Evolutionary conservation across 2,113 vertebrate genomes (phyloP), one percentile per base, ranked within the genome.

Genomic region (Marmota flaviventris): DNA sequence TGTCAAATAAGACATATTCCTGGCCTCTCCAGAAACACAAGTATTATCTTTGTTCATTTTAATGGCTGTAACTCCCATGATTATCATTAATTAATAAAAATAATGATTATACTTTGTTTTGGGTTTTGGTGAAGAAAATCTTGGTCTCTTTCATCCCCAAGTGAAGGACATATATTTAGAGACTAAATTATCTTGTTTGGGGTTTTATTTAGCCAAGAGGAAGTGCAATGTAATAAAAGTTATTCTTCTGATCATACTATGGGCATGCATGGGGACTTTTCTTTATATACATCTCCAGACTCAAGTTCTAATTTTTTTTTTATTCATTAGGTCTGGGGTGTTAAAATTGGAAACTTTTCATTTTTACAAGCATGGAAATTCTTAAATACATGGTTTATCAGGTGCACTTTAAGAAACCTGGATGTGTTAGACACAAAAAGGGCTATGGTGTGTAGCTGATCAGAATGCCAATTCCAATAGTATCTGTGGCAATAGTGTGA

Each of bases 221-320:
- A 73, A 37, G 72, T 34, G 0, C 16, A n/a, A 48, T n/a, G 3
- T 27, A 88, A 87, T 12, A 51, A 4, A 37, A 94, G 48, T 2
- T 3, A 42, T 45, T 27, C 2, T 85, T 72, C 1, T 20, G 4
- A 48, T 5, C 10, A 29, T 29, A 34, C 20, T 61, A 34, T 56
- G 17, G 4, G 45, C 9, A 16, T 1, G 8, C 2, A 5, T 34
- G 17, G 1, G 7, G 16, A 48, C 20, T 53, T 63, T 9, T 4
- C 89, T 90, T 91, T 51, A 42, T 70, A 18, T 3, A 91, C 16
- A 89, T 76, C 78, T 25, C 25, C 16, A 84, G 42, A 48, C 2
- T 91, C 34, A 48, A 42, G 45, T 10, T 69, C 51, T 61, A 14
- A 65, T n/a, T n/a, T 73, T 61, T 22, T 77, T n/a, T 14, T 34